Evolutionary conservation across 2,888 invertebrate species (phyloP), one percentile per base, ranked within the genome.

Genomic region (Pollenia angustigena): DNA sequence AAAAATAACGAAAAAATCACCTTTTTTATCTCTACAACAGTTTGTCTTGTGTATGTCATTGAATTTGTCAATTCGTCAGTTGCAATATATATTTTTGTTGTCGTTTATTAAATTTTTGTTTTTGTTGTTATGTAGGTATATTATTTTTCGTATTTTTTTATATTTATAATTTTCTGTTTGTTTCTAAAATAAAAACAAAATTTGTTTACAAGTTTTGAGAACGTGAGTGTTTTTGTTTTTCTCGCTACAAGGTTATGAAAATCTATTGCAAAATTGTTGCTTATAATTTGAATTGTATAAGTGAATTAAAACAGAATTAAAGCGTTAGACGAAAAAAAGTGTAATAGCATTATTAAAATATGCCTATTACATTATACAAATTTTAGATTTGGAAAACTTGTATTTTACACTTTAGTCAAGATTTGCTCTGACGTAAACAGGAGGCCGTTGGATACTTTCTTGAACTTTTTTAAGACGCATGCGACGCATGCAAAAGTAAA

Each of bases 221-320:
- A 23, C 12, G 23, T 54, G n/a, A 23, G 14, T 76, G 23, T 69
- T 79, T 68, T 85, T 75, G 74, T 85, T 85, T 80, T 85, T 75
- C 80, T 71, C 80, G 23, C 75, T 50, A 64, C 80, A 85, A 85
- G 85, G 85, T 85, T 85, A 85, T 84, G 84, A 84, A 79, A 84
- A 84, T 46, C 44, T 78, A 71, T 71, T 48, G 71, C 23, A 64
- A 32, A 83, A 56, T 69, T 60, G 11, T 58, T 32, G 48, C 69
- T 44, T 7, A n/a, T 18, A 56, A 56, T 56, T 62, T 42, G 6
- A 18, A 54, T 66, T 54, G n/a, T 66, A 32, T 23, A 10, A 23
- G 12, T 42, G 11, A 11, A 4, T 9, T 11, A 10, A 60, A 50
- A 18, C 18, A 79, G 50, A 69, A 66, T 60, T n/a, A 0, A 10